Conservation (phyloP, 1,140 invertebrate species). For the Eubasilissa regina region DNA sequence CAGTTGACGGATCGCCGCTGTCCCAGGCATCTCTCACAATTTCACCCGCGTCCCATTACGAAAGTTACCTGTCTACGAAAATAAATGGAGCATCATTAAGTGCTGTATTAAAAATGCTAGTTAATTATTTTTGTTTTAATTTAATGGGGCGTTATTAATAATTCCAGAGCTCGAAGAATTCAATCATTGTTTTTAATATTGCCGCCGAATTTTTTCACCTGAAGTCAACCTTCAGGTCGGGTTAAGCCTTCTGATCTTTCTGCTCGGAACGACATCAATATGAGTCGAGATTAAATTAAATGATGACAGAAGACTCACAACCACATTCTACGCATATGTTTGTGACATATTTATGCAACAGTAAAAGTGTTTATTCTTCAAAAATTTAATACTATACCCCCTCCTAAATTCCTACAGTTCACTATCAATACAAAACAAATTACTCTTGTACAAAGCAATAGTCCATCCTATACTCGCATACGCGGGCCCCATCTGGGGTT, state of each 20-base stretch:
- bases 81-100: slow-evolving; percentile 60
- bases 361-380: too few relatives aligned
- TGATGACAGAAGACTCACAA: too few relatives aligned
- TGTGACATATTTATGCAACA: too few relatives aligned
- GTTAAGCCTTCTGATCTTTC: background rate
- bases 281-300: background rate
- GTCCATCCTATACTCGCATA: too few relatives aligned
- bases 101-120: slow-evolving; percentile 59
- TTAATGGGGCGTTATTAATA: slow-evolving; percentile 59
- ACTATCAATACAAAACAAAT: too few relatives aligned
- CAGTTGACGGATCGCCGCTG: slow-evolving; percentile 40
- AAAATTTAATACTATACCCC: too few relatives aligned
- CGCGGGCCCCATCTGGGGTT: too few relatives aligned
- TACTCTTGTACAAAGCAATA: too few relatives aligned
- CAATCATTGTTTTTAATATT: slow-evolving; percentile 41
- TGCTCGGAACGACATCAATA: background rate
- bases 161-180: slow-evolving; percentile 50
- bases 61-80: slow-evolving; percentile 57
- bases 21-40: slow-evolving; percentile 38
- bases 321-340: too few relatives aligned
- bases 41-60: slow-evolving; percentile 52
- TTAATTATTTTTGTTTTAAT: slow-evolving; percentile 61
- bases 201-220: slow-evolving; percentile 29
- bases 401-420: too few relatives aligned
- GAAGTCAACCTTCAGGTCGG: background rate